Conservation (phyloP, 2,888 invertebrate genomes). For the Watsonalla binaria region DNA sequence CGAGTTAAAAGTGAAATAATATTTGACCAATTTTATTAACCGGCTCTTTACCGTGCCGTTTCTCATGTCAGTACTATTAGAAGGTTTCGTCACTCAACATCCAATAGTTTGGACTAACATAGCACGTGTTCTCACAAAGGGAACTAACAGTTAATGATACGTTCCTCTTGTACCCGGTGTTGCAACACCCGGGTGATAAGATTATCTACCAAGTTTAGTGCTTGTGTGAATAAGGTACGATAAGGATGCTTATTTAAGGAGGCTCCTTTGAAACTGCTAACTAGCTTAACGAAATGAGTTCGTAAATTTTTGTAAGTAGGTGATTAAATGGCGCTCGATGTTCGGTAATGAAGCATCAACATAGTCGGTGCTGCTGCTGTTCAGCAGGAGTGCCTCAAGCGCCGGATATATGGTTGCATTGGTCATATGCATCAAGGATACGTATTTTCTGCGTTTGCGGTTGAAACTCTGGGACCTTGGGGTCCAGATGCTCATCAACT, state of each 20-base stretch:
- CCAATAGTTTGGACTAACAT: constrained; percentile 38
- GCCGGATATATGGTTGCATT: no score
- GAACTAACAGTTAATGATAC: constrained; percentile 39
- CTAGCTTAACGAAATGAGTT: neutral
- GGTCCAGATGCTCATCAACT: no score
- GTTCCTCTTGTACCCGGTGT: constrained; percentile 23
- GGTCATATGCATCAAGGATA: no score
- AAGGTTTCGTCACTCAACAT: constrained; percentile 34
- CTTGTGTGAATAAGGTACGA: neutral
- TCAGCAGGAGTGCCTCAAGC: no score
- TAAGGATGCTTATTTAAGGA: neutral
- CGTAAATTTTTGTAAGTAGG: neutral
- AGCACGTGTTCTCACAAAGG: constrained; percentile 49
- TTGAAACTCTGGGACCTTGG: no score
- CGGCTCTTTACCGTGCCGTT: neutral
- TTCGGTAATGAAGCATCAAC: no score
- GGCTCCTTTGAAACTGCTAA: neutral
- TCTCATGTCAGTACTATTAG: constrained; percentile 10
- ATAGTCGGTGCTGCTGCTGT: no score
- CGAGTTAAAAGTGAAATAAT: neutral
- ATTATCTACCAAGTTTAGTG: neutral
- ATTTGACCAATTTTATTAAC: neutral
- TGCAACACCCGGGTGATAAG: neutral
- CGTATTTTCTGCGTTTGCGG: no score
- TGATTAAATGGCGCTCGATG: neutral